These are phyloP conservation scores for Globodera ellingtonae DNA, from an alignment of 1,140 invertebrate genomes.

Conservation along the genomic window DNA sequence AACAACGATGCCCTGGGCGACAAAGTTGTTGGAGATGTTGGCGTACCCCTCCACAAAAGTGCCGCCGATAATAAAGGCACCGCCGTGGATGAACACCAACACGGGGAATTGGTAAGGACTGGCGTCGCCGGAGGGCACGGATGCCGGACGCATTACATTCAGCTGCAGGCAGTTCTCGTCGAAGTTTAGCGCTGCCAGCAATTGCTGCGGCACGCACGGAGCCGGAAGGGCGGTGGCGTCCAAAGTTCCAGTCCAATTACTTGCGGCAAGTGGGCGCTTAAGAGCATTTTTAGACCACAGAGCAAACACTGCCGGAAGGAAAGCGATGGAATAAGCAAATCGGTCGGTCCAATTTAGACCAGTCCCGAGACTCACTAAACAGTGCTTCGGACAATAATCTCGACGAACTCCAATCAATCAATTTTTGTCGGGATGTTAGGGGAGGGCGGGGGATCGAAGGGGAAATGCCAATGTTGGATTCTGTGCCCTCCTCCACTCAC, in stretches of 20 bases:
- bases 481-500: not conserved
- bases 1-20: conserved; percentile 46
- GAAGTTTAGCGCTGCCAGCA: conserved; percentile 48
- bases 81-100: conserved; percentile 50
- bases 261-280: not conserved
- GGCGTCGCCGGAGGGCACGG: not conserved
- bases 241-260: conserved; percentile 22
- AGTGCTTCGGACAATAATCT: too few relatives aligned
- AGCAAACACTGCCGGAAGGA: too few relatives aligned
- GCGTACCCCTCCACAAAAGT: conserved; percentile 37
- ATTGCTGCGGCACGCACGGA: conserved; percentile 47
- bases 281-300: not conserved
- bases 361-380: too few relatives aligned
- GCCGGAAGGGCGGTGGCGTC: conserved; percentile 42
- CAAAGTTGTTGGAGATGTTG: conserved; percentile 50
- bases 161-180: conserved; percentile 94
- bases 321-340: too few relatives aligned
- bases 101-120: conserved; percentile 30
- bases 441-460: too few relatives aligned
- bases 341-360: too few relatives aligned
- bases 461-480: too few relatives aligned
- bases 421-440: too few relatives aligned
- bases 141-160: conserved; percentile 86
- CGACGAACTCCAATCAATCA: too few relatives aligned
- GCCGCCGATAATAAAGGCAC: conserved; percentile 41